A percentile compares a stretch with the other conserved stretches of the same genome.
These are phyloP conservation scores for Megathymus violae DNA, from an alignment of 1,140 invertebrate genomes.

Conservation along the genomic window DNA sequence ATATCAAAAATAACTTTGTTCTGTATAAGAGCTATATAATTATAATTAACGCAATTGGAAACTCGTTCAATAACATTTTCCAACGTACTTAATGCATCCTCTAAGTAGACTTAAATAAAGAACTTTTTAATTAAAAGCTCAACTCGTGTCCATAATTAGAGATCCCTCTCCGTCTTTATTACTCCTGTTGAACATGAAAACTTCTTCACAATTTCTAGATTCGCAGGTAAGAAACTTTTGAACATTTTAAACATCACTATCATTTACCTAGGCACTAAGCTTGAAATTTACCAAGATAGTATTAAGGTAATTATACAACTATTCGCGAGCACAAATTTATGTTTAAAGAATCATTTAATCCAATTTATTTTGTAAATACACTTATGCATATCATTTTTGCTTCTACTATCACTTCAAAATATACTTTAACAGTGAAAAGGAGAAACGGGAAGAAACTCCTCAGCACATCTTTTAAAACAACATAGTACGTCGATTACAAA, in stretches of 20 bases:
- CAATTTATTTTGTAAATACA: too few species aligned
- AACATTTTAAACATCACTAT: constrained; percentile 25
- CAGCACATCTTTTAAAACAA: too few species aligned
- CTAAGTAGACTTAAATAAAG: constrained; percentile 15
- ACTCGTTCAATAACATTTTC: neutral
- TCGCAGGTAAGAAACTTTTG: constrained; percentile 22
- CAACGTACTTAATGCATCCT: constrained; percentile 11
- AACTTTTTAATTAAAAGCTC: constrained; percentile 27
- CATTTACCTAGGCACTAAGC: constrained; percentile 11
- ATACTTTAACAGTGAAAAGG: too few species aligned
- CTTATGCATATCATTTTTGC: too few species aligned
- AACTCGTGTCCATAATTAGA: constrained; percentile 19
- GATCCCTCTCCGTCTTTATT: constrained; percentile 21
- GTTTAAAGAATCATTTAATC: too few species aligned
- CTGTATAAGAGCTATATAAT: too few species aligned
- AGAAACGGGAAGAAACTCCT: too few species aligned
- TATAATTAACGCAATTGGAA: neutral
- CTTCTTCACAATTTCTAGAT: constrained; percentile 19
- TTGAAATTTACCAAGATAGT: neutral
- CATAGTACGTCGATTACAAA: too few species aligned
- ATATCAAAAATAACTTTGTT: too few species aligned
- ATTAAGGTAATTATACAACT: neutral
- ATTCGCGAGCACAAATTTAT: too few species aligned
- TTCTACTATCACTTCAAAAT: too few species aligned
- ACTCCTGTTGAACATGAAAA: constrained; percentile 18